phyloP scores from a whole-genome alignment of 2,113 vertebrate species.

The Cinclus mexicanus region DNA sequence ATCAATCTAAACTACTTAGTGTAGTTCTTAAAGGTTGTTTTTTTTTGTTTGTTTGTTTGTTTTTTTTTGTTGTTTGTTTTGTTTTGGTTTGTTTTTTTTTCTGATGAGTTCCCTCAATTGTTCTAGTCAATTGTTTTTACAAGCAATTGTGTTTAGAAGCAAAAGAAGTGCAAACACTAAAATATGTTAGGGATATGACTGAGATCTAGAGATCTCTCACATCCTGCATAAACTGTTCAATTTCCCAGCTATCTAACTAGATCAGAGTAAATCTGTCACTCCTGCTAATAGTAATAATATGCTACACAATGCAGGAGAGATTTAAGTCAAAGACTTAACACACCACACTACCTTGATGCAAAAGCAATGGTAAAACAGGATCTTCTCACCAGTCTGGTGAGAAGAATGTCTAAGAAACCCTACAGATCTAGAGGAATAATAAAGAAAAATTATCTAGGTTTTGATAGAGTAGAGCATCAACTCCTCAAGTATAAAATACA shows the following conservation, averaged over 20 bases:
- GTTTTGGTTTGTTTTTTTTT: neutral
- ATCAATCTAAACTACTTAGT: neutral
- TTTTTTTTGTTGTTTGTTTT: neutral
- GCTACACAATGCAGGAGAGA: neutral
- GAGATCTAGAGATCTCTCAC: neutral
- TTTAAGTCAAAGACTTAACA: neutral
- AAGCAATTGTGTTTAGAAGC: neutral
- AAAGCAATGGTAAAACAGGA: neutral
- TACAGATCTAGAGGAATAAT: neutral
- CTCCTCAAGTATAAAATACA: neutral
- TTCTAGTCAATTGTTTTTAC: neutral
- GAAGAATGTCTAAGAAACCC: neutral
- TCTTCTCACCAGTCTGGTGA: neutral
- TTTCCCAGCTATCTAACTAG: neutral
- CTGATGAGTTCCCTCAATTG: neutral
- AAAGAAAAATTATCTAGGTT: neutral
- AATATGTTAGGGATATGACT: accelerated
- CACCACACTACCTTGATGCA: neutral
- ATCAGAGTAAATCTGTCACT: neutral
- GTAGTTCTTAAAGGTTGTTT: neutral
- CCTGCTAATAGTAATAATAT: neutral
- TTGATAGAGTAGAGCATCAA: neutral
- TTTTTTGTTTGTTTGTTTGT: too few species aligned
- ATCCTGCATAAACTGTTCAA: neutral
- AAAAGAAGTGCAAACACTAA: neutral